Conservation (phyloP, 2,797 vertebrate species). For the Syndactyla subalaris region DNA sequence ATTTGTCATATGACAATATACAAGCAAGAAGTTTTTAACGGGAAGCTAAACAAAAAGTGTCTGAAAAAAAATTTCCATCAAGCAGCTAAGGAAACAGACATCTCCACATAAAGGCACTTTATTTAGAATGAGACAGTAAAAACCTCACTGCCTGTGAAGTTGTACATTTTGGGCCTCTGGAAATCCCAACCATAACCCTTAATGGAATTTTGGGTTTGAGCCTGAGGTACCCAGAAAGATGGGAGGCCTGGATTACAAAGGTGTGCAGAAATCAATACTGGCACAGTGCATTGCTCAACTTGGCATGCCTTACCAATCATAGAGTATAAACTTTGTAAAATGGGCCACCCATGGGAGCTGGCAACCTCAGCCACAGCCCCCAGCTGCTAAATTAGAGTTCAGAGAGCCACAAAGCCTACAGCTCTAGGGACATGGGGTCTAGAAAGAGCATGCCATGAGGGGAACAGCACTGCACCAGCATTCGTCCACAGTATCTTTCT, state of each 20-base stretch:
- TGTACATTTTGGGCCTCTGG: background rate
- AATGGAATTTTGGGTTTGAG: background rate
- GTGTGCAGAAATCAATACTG: background rate
- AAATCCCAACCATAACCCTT: background rate
- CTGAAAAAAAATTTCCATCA: background rate
- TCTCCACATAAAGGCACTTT: background rate
- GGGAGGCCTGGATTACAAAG: background rate
- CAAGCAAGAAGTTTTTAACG: background rate
- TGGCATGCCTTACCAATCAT: background rate
- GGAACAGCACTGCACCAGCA: accelerated
- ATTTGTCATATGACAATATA: background rate
- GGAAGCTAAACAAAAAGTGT: background rate
- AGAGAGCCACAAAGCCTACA: background rate
- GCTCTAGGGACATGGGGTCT: background rate
- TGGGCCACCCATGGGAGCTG: background rate
- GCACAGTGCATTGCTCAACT: accelerated
- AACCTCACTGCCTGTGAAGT: background rate
- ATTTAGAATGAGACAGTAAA: background rate
- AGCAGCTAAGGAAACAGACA: accelerated
- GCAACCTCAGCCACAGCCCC: background rate
- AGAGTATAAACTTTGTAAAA: background rate
- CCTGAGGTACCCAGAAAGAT: background rate
- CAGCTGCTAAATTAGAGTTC: background rate
- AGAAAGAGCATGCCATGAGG: background rate
- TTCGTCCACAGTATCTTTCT: background rate